Evolutionary conservation across 1,140 invertebrate species (phyloP).

Genomic region (Bicyclus anynana): DNA sequence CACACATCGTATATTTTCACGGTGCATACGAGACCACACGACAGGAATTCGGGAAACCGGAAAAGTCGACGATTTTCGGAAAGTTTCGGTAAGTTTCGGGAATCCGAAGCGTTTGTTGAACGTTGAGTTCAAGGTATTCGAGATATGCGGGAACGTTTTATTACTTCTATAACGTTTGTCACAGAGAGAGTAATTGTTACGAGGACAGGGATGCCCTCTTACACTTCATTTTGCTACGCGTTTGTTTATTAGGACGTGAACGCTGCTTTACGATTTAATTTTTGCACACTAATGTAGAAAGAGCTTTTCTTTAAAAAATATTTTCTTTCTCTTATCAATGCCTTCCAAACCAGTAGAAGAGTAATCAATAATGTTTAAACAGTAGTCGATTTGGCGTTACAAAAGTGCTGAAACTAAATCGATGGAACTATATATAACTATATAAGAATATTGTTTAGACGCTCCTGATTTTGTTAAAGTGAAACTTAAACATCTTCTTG

Average conservation of each 20-base stretch:
- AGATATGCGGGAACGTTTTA: conserved; percentile 42
- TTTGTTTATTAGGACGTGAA: conserved; percentile 1
- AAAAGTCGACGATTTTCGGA: conserved; percentile 37
- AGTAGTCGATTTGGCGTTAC: too few species aligned
- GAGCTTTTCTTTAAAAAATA: too few species aligned
- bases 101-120: conserved; percentile 44
- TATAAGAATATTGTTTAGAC: too few species aligned
- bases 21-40: conserved; percentile 5
- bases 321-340: too few species aligned
- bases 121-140: conserved; percentile 31
- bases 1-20: conserved; percentile 11
- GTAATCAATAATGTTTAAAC: too few species aligned
- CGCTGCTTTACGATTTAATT: not conserved
- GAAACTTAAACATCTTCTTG: too few species aligned
- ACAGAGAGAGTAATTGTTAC: conserved; percentile 29
- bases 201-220: not conserved
- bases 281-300: not conserved
- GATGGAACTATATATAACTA: too few species aligned
- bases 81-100: conserved; percentile 37
- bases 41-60: conserved; percentile 39
- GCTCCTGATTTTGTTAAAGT: too few species aligned
- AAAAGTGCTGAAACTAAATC: too few species aligned
- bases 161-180: conserved; percentile 42
- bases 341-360: too few species aligned
- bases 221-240: conserved; percentile 9